Evolutionary conservation across 2,797 vertebrate species (phyloP), one percentile per base, ranked within the genome.

Genomic region (Lophius americanus): DNA sequence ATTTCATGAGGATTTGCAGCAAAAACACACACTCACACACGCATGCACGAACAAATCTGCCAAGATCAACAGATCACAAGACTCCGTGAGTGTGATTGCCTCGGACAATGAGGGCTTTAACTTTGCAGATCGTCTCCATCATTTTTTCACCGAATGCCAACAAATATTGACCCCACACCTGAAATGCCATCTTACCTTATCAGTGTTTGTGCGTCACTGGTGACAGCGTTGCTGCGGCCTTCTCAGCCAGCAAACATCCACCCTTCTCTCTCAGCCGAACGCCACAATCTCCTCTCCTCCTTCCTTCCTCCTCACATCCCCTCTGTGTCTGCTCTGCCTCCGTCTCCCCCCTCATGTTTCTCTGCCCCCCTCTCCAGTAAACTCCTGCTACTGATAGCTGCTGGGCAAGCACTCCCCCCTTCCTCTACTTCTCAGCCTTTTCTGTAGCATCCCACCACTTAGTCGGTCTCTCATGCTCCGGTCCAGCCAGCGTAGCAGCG

Each of bases 111-210:
- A 49, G 47, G 64, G 42, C 14, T 12, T 10, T 3, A 44, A 44
- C 39, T 10, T 14, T 12, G 7, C 8, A 12, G 10, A 14, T 3
- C 14, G 6, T 41, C 32, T 32, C 9, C 5, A 44, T 44, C 3
- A 4, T 44, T 44, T 44, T 11, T 3, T 11, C 43, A 44, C 12
- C 43, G 12, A 11, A 11, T 44, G 3, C 3, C 3, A 12, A 4
- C 43, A 10, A 44, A 44, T 11, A 12, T 4, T 2, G 9, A 10
- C 42, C 43, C 4, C 4, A 44, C 43, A 11, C 10, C 43, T 44
- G 35, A 79, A 75, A 73, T 46, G 43, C 44, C 47, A 0, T 64
- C 90, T 92, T 94, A 94, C 93, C 92, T 93, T 93, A 56, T 51
- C 52, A 64, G 74, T 68, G 86, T 68, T 76, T 23, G 75, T 64